These are phyloP conservation scores for Hippopotamus amphibius DNA, from an alignment of 2,113 vertebrate species.

Conservation along the genomic window DNA sequence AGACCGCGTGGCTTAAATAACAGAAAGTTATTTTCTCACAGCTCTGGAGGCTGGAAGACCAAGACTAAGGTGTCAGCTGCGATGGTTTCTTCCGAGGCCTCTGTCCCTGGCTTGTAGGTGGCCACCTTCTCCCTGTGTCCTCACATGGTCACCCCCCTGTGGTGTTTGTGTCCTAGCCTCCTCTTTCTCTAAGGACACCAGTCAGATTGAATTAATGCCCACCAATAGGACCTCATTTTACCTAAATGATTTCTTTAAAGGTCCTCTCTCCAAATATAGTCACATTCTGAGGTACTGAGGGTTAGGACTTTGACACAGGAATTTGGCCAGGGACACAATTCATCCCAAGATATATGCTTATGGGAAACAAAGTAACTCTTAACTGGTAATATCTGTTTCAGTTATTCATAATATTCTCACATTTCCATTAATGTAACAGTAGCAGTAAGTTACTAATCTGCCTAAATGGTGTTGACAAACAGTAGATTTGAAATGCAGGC, in stretches of 20 bases:
- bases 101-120: no score
- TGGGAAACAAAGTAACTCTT: slow-evolving; percentile 17
- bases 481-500: neutral
- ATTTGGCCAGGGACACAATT: neutral
- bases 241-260: neutral
- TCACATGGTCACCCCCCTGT: neutral
- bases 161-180: neutral
- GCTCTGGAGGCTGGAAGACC: neutral
- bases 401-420: neutral
- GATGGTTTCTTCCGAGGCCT: neutral
- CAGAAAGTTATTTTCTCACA: neutral
- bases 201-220: neutral
- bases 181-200: neutral
- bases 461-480: neutral
- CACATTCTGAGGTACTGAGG: neutral
- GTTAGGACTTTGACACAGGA: neutral
- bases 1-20: neutral
- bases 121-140: neutral
- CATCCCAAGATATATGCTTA: neutral
- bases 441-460: neutral
- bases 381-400: neutral
- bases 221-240: neutral
- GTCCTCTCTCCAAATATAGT: neutral
- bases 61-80: neutral
- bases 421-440: neutral